These are phyloP conservation scores for Riparia riparia DNA, from an alignment of 2,113 vertebrate species.

Conservation along the genomic window DNA sequence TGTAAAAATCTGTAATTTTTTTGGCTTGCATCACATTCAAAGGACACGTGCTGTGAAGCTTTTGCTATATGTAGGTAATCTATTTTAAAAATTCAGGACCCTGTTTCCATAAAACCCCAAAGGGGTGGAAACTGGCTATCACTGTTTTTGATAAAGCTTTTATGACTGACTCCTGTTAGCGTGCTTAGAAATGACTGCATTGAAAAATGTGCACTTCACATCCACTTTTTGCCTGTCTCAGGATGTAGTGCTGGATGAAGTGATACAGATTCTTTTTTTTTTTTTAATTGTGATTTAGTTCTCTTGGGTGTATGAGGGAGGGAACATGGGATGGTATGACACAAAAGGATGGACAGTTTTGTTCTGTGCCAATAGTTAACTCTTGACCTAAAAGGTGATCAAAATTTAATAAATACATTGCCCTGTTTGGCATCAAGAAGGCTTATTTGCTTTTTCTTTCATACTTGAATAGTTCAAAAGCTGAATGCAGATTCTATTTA, in stretches of 20 bases:
- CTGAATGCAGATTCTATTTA: conserved; percentile 54
- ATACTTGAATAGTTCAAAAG: conserved; percentile 29
- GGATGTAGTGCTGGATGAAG: conserved; percentile 26
- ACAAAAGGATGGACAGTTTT: not conserved
- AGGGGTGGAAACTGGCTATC: not conserved
- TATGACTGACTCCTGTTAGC: not conserved
- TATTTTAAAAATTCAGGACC: not conserved
- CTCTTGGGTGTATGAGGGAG: not conserved
- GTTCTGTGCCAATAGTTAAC: not conserved
- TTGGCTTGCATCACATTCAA: conserved; percentile 28
- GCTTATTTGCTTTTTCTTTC: not conserved
- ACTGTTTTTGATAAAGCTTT: not conserved
- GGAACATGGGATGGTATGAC: not conserved
- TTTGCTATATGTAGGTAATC: not conserved
- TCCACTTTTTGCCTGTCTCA: not conserved
- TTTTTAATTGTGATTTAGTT: not conserved
- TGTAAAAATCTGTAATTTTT: not conserved
- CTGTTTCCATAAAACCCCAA: not conserved
- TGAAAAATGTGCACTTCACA: not conserved
- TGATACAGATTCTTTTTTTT: not conserved
- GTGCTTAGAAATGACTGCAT: not conserved
- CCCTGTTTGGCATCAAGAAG: conserved; percentile 5
- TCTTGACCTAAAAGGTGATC: conserved; percentile 52
- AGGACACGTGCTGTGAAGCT: not conserved
- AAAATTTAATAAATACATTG: conserved; percentile 58